Evolutionary conservation across 2,113 vertebrate genomes (phyloP), one percentile per base, ranked within the genome.

Genomic region (Chloebia gouldiae): DNA sequence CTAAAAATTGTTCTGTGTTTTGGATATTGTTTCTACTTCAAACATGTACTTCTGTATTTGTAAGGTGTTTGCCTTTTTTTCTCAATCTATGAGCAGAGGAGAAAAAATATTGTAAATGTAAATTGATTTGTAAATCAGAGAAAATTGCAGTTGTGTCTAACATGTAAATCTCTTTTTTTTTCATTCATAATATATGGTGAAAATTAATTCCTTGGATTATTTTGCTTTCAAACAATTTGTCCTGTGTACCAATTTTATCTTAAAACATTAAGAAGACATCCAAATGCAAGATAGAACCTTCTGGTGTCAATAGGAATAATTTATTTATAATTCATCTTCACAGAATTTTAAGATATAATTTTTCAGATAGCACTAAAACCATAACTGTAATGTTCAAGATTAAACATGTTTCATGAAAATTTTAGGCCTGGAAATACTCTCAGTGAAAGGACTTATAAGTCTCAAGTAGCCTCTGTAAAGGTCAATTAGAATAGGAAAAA

Each of bases 401-500:
- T 40, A 39, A 84, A 40, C n/a, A 85, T 64, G 49, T 31, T 73
- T 65, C 27, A n/a, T 59, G 54, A 95, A 97, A 95, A 92, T 37
- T 63, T 73, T 63, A 95, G 81, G 66, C 7, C 53, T 47, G 63
- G 40, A 81, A 83, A n/a, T 47, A 50, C 27, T 84, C 59, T 78
- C 37, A 86, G 85, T 60, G 16, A 18, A 88, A 76, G 60, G 82
- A 94, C 28, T 81, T 95, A 14, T 2, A 81, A 86, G 40, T 84
- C 79, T 86, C 78, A 79, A 79, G 65, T 28, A 96, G 47, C 61
- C 59, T 66, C 33, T 70, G 39, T 70, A 88, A 94, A 96, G 88
- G 84, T 95, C 90, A 92, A 21, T 86, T 91, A 78, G n/a, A 77
- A 80, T 47, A 95, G 70, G 63, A 87, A 86, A 81, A 93, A 81